These are phyloP conservation scores for Himalopsyche japonica DNA, from an alignment of 2,888 invertebrate genomes.

Conservation along the genomic window DNA sequence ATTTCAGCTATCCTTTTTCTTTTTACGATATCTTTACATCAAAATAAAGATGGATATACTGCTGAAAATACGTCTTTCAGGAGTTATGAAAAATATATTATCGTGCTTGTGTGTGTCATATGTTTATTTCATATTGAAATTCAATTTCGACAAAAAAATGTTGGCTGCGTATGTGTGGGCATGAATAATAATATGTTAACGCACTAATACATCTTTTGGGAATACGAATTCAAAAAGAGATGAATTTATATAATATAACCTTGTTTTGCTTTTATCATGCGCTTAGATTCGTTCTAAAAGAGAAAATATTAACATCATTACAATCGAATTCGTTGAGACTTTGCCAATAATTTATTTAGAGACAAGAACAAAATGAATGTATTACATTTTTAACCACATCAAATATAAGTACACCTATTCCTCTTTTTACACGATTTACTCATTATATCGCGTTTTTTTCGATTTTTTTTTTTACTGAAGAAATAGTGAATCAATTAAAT, in stretches of 20 bases:
- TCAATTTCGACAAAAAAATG: slow-evolving; percentile 36
- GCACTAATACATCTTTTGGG: neutral
- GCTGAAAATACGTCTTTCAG: neutral
- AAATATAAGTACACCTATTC: too few relatives aligned
- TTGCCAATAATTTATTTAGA: neutral
- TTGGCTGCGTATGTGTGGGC: slow-evolving; percentile 4
- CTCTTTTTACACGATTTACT: too few relatives aligned
- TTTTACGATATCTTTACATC: neutral
- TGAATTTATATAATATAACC: neutral
- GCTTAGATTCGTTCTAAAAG: neutral
- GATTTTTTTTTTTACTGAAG: too few relatives aligned
- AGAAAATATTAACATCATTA: neutral
- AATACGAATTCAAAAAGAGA: neutral
- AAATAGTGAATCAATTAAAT: too few relatives aligned
- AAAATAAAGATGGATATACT: neutral
- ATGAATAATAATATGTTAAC: slow-evolving; percentile 5
- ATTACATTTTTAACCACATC: too few relatives aligned
- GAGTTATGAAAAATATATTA: slow-evolving; percentile 36
- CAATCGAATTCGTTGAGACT: neutral
- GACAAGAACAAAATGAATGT: neutral
- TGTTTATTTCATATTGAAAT: slow-evolving; percentile 41
- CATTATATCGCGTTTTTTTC: too few relatives aligned
- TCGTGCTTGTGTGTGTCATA: slow-evolving; percentile 34
- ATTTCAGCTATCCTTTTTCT: neutral
- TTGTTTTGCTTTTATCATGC: neutral